Evolutionary conservation across 2,888 invertebrate species (phyloP).

Genomic region (Reticulitermes lucifugus): DNA sequence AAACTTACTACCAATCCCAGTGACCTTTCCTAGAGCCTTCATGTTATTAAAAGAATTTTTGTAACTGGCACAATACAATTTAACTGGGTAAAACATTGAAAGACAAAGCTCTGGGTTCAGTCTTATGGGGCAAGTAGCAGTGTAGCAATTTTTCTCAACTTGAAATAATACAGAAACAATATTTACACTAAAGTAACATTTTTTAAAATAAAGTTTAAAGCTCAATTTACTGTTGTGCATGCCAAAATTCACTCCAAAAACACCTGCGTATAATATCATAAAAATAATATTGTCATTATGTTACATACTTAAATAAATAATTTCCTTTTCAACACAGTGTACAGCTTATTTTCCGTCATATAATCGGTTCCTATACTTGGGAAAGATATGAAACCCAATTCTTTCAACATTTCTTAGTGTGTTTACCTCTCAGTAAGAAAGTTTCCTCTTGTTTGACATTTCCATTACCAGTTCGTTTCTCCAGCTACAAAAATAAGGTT

Average conservation of each 20-base stretch:
- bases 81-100: conserved; percentile 16
- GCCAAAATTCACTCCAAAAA: conserved; percentile 1
- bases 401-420: background rate
- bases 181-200: conserved; percentile 20
- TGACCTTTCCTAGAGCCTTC: background rate
- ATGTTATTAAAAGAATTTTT: background rate
- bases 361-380: background rate
- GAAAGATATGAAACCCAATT: background rate
- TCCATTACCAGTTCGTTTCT: background rate
- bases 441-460: background rate
- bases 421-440: background rate
- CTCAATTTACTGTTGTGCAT: conserved; percentile 5
- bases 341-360: background rate
- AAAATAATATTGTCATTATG: conserved; percentile 8
- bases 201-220: conserved; percentile 19
- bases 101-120: conserved; percentile 32
- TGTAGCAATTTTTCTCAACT: conserved; percentile 7
- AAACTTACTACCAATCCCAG: background rate
- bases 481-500: background rate
- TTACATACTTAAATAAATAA: conserved; percentile 14
- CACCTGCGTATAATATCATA: background rate
- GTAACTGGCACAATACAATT: background rate
- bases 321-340: background rate
- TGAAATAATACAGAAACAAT: conserved; percentile 19
- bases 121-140: conserved; percentile 5